Evolutionary conservation across 2,113 vertebrate species (phyloP), one percentile per base, ranked within the genome.

Genomic region (Petroica traversi): DNA sequence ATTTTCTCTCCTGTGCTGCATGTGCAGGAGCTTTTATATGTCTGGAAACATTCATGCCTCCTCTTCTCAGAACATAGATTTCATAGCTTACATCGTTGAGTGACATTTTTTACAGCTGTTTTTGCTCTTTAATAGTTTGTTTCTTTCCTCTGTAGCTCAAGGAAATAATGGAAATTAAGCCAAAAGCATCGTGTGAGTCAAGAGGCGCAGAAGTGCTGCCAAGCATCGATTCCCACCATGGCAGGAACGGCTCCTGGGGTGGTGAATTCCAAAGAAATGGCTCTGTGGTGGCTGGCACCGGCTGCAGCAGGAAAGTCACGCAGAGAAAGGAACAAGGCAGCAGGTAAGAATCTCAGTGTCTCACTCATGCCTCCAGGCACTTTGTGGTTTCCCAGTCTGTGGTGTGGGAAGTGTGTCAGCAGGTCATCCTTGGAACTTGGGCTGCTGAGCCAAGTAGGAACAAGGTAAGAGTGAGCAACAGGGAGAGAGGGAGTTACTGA

Each of bases 161-260:
- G 64, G 74, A 64, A 22, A 75, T 40, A 26, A 38, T 1, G 3
- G 49, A 13, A 61, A 82, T 54, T 2, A 40, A 84, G 66, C 45
- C 55, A 69, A 41, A 72, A 82, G 49, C 40, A 15, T 41, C 2
- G 7, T 34, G 2, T n/a, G 25, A 73, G 64, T 64, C 34, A 19
- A 54, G 80, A 49, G 25, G 7, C 1, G 1, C 24, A 2, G 58
- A 68, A 85, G 24, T 10, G 59, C 75, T 78, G 85, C 64, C 75
- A 25, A 23, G 62, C 59, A 20, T 25, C 0, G 5, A 18, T 31
- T 68, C 69, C 46, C 54, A 15, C 43, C 1, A 8, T 1, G 69
- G 18, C 4, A 11, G 71, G 34, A 45, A 23, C 0, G 10, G 31
- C 40, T 78, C 54, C 61, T 34, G 19, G 18, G 17, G 41, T 1